These are phyloP conservation scores for Cyprichromis sp. DNA, from an alignment of 2,113 vertebrate species.

Conservation along the genomic window DNA sequence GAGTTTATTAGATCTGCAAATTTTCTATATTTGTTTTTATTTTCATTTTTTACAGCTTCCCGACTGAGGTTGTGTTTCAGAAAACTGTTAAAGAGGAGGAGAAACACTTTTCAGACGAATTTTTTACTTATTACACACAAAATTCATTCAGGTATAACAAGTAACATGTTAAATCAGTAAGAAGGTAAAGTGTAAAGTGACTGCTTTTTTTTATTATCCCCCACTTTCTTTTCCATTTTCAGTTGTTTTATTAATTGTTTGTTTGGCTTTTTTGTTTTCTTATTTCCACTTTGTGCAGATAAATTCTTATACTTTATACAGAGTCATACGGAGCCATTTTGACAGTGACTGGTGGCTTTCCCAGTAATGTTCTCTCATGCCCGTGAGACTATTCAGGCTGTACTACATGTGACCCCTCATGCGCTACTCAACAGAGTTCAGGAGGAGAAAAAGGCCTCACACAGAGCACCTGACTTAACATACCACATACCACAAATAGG, in stretches of 20 bases:
- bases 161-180: background rate
- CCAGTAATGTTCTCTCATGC: constrained; percentile 21
- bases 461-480: constrained; percentile 56
- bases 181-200: background rate
- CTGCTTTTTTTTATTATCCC: background rate
- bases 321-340: background rate
- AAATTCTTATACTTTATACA: background rate
- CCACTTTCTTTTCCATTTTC: background rate
- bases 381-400: constrained; percentile 14
- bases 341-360: background rate
- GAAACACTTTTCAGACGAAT: background rate
- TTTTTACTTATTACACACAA: background rate
- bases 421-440: constrained; percentile 46
- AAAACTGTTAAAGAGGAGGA: background rate
- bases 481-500: constrained; percentile 49
- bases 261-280: background rate
- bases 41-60: background rate
- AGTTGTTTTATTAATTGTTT: background rate
- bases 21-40: background rate
- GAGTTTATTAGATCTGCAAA: background rate
- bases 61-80: background rate
- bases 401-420: constrained; percentile 68
- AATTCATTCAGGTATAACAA: background rate
- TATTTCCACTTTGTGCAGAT: background rate
- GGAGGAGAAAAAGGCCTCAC: constrained; percentile 44